These are phyloP conservation scores for Haliclona indistincta DNA, from an alignment of 37 sponge, comb jelly and placozoan genomes.

Conservation along the genomic window DNA sequence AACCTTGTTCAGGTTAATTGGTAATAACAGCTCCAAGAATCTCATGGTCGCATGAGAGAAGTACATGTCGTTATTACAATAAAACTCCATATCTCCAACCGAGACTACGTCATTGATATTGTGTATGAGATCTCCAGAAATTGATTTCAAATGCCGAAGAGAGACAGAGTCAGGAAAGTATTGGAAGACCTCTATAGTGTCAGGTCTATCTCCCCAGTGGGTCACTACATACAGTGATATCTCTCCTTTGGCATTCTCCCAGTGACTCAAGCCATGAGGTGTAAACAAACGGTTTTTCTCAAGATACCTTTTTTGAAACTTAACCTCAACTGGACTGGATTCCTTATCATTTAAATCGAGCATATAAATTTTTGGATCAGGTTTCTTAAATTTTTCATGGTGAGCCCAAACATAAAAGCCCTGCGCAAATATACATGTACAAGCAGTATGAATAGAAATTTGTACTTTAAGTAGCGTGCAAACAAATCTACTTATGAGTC, in stretches of 20 bases:
- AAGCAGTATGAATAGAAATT: neutral
- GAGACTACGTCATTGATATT: slow-evolving; percentile 25
- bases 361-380: slow-evolving; percentile 12
- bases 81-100: slow-evolving; percentile 12
- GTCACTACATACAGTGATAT: slow-evolving; percentile 30
- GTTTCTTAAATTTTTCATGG: neutral
- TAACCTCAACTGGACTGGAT: neutral
- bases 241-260: slow-evolving; percentile 30
- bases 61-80: slow-evolving; percentile 18
- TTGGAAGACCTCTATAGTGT: slow-evolving; percentile 23
- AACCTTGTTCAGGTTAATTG: neutral
- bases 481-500: neutral
- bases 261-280: slow-evolving; percentile 45
- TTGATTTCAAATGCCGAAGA: slow-evolving; percentile 7
- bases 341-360: slow-evolving; percentile 14
- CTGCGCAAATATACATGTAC: slow-evolving; percentile 3
- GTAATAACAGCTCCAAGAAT: neutral
- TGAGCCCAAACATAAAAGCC: neutral
- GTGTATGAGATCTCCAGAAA: neutral
- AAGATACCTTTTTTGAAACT: neutral
- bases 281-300: slow-evolving; percentile 5
- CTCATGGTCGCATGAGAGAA: neutral
- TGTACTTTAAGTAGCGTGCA: neutral
- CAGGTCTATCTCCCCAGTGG: slow-evolving; percentile 10
- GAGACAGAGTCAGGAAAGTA: slow-evolving; percentile 8